Conservation (phyloP, 2,888 invertebrate genomes). For the Meteorus colon region DNA sequence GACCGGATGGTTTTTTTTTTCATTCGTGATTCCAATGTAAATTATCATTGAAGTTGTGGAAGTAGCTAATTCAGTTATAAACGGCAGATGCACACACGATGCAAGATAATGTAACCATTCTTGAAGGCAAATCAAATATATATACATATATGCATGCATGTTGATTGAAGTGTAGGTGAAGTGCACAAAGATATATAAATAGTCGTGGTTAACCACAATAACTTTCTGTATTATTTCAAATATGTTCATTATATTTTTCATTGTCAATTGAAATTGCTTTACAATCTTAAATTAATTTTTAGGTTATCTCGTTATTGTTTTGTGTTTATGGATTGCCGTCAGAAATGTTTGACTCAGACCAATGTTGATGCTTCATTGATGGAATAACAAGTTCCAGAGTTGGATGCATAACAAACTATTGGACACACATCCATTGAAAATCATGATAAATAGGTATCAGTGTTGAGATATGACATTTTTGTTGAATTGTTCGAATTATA, state of each 20-base stretch:
- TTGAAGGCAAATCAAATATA: neutral
- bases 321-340: neutral
- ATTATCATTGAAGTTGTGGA: slow-evolving; percentile 4
- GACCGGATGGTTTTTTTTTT: neutral
- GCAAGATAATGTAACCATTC: neutral
- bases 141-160: neutral
- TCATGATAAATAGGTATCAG: no score
- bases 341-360: no score
- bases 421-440: no score
- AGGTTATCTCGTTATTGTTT: neutral
- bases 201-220: slow-evolving; percentile 24
- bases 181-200: slow-evolving; percentile 8
- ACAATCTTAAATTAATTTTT: neutral
- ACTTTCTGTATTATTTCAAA: neutral
- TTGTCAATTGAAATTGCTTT: neutral
- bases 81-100: slow-evolving; percentile 21
- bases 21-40: neutral
- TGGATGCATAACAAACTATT: no score
- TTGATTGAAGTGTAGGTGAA: slow-evolving; percentile 5
- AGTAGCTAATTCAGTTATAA: slow-evolving; percentile 24
- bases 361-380: no score
- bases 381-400: no score
- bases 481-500: neutral
- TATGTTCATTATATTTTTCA: neutral
- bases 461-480: neutral